Conservation (phyloP, 1,140 invertebrate species). For the Conus ventricosus region DNA sequence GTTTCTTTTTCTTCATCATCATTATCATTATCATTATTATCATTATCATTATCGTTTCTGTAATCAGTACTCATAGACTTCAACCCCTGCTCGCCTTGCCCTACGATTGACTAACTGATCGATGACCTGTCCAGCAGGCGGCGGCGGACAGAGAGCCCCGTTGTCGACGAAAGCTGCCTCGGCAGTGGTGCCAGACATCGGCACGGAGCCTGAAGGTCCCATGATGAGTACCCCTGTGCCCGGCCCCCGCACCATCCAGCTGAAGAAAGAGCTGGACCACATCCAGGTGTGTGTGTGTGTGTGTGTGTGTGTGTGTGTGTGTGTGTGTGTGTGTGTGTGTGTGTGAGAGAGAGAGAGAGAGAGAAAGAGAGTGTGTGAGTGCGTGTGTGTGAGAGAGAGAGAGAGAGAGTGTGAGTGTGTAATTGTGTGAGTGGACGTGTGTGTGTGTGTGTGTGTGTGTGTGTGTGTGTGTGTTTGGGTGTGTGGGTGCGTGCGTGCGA, state of each 20-base stretch:
- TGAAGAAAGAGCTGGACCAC: constrained; percentile 79
- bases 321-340: no score
- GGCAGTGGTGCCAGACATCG: background rate
- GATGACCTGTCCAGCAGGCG: background rate
- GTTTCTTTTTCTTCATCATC: no score
- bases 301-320: no score
- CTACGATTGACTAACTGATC: background rate
- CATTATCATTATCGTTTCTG: background rate
- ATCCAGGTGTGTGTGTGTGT: constrained; percentile 44
- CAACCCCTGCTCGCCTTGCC: background rate
- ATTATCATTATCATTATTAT: no score
- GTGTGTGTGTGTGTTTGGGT: background rate
- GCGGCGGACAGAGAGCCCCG: background rate
- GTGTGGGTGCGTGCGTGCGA: background rate
- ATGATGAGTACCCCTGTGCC: constrained; percentile 81
- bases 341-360: no score
- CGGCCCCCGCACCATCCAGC: constrained; percentile 81
- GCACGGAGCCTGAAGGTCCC: constrained; percentile 81
- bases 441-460: background rate
- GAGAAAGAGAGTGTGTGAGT: no score
- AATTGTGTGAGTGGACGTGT: background rate
- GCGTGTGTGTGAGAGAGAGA: no score
- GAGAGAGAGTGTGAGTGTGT: no score
- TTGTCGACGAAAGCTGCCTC: background rate
- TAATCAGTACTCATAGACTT: background rate